Percentiles rank a stretch among this genome's conserved stretches.
These are phyloP conservation scores for Sminthurides aquaticus DNA, from an alignment of 2,888 invertebrate species.

Conservation along the genomic window DNA sequence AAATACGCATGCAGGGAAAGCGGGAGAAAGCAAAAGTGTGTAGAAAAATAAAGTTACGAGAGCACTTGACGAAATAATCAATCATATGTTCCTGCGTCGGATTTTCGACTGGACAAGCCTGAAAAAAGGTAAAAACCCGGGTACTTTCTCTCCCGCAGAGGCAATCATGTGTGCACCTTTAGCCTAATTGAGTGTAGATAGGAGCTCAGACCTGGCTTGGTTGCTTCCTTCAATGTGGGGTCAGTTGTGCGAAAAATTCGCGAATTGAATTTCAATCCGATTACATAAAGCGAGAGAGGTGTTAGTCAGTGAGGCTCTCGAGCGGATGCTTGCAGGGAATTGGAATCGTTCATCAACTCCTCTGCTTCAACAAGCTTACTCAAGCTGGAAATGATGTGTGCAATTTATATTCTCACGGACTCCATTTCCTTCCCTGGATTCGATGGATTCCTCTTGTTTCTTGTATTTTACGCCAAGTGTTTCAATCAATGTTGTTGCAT, in stretches of 20 bases:
- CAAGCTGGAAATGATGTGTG: background rate
- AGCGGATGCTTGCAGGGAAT: background rate
- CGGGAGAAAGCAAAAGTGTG: background rate
- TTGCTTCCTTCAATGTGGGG: background rate
- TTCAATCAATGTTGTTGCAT: background rate
- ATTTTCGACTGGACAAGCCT: no score
- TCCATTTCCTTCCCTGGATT: background rate
- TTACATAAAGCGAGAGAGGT: background rate
- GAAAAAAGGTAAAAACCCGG: no score
- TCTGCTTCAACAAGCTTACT: no score
- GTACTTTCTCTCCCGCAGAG: no score
- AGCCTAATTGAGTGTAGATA: no score
- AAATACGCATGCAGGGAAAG: no score
- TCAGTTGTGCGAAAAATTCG: background rate
- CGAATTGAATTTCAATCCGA: background rate
- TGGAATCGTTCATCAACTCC: background rate
- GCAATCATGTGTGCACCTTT: no score
- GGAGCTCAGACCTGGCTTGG: background rate
- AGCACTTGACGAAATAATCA: background rate
- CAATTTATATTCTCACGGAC: background rate
- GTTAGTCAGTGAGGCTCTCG: background rate
- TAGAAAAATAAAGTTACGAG: no score
- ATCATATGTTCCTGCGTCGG: background rate
- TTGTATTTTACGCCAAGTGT: background rate
- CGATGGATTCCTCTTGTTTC: no score